Conservation (phyloP, 2,888 invertebrate species). For the Philereme vetulata region DNA sequence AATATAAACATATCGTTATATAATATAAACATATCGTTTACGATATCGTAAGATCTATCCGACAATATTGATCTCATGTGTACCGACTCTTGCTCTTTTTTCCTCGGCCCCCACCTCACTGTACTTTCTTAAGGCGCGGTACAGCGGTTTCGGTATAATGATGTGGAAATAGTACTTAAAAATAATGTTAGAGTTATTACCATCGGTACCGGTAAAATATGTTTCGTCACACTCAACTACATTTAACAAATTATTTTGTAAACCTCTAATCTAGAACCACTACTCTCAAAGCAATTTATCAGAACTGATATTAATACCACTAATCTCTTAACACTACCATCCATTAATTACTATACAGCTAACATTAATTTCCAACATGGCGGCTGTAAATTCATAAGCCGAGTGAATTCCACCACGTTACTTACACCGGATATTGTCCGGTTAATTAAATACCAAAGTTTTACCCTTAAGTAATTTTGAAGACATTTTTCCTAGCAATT, state of each 20-base stretch:
- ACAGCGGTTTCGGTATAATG: too few relatives aligned
- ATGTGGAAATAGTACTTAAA: too few relatives aligned
- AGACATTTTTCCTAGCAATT: neutral
- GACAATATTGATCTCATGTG: too few relatives aligned
- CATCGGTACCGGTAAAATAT: too few relatives aligned
- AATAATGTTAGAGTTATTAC: too few relatives aligned
- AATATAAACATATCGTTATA: too few relatives aligned
- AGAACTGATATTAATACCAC: conserved; percentile 35
- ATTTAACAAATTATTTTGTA: conserved; percentile 12
- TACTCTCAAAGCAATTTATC: conserved; percentile 28
- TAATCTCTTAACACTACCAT: conserved; percentile 39
- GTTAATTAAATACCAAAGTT: conserved; percentile 49
- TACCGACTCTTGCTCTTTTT: too few relatives aligned
- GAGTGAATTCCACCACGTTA: conserved; percentile 49
- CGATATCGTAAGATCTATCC: too few relatives aligned
- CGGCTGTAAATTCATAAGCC: conserved; percentile 50
- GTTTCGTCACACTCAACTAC: too few relatives aligned
- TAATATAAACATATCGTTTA: too few relatives aligned
- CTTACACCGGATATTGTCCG: conserved; percentile 37
- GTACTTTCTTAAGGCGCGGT: too few relatives aligned
- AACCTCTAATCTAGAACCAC: conserved; percentile 7
- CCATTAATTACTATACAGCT: conserved; percentile 38
- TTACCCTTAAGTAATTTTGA: neutral
- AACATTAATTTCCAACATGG: conserved; percentile 40
- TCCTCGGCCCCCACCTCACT: too few relatives aligned